A percentile compares a stretch with the other conserved stretches of the same genome.
These are phyloP conservation scores for Eulimnadia texana DNA, from an alignment of 1,140 invertebrate genomes.

Conservation along the genomic window DNA sequence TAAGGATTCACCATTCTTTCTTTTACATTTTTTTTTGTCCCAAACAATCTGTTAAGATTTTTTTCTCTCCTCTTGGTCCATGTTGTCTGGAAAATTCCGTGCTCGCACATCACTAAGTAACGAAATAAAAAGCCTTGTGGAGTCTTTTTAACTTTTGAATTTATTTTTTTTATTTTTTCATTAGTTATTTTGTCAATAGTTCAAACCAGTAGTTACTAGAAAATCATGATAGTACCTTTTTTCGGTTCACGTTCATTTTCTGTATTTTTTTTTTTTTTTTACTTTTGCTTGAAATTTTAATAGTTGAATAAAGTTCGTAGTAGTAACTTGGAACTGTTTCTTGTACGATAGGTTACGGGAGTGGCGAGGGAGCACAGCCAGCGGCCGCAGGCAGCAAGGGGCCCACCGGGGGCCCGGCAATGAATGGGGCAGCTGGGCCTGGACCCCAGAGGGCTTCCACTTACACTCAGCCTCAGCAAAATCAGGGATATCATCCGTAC, in stretches of 20 bases:
- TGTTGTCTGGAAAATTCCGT: no score
- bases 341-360: neutral
- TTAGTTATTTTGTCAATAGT: no score
- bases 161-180: no score
- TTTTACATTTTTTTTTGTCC: neutral
- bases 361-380: neutral
- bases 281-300: neutral
- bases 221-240: no score
- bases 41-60: neutral
- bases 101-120: no score
- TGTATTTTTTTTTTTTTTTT: neutral
- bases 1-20: neutral
- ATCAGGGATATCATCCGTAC: constrained; percentile 11
- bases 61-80: neutral
- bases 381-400: neutral
- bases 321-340: neutral
- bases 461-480: neutral
- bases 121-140: no score
- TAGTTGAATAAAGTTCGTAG: neutral
- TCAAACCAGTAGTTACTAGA: no score
- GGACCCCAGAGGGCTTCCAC: neutral
- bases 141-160: no score
- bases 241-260: no score
- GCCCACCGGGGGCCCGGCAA: neutral
- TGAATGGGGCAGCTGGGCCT: neutral